Base-by-base conservation (phyloP, 2,797 vertebrate genomes). In the Melanogrammus aeglefinus region DNA sequence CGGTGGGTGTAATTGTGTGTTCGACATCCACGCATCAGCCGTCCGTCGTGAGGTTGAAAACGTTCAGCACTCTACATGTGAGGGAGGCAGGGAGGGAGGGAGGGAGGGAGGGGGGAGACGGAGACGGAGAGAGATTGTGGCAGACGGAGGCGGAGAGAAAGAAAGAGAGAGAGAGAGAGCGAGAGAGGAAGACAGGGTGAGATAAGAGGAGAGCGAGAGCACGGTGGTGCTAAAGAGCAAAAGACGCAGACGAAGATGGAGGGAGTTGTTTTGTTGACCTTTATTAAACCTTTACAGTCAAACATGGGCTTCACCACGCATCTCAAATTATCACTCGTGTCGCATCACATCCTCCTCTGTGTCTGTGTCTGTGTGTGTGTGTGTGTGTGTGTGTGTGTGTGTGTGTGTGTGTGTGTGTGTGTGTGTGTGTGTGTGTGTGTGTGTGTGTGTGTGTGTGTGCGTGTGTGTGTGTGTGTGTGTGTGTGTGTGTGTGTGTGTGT, bases 221-320 rank as follows among this genome's bases (percentile, higher is more conserved):
- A 80, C 74, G 33, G 82, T 78, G 6, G 70, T 79, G 35, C 51
- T 51, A 82, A 80, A 31, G 72, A 69, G 76, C 72, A 75, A 41
- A 41, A 73, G 21, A 35, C 38, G 7, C 0, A 18, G 44, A 57
- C 16, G 16, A 57, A 57, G 51, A 57, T 57, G 51, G 51, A 57
- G 51, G 1, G 51, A 66, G 57, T 9, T 66, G 76, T 76, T 4
- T 27, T 4, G 76, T 38, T 88, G 88, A 90, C 90, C 88, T 92
- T 91, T 86, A 86, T 79, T 85, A 82, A 90, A 90, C 84, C 77
- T 85, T 78, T 78, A 71, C 86, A 86, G 81, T 78, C 79, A 79
- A 90, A 86, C 86, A 90, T 80, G 83, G 83, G 82, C 89, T 84
- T 83, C 80, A 76, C 75, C 87, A 88, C 83, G 86, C 86, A 87